Conservation (phyloP, 30 jellyfish, hydroid and myxozoan species). For the Aurelia sp. region DNA sequence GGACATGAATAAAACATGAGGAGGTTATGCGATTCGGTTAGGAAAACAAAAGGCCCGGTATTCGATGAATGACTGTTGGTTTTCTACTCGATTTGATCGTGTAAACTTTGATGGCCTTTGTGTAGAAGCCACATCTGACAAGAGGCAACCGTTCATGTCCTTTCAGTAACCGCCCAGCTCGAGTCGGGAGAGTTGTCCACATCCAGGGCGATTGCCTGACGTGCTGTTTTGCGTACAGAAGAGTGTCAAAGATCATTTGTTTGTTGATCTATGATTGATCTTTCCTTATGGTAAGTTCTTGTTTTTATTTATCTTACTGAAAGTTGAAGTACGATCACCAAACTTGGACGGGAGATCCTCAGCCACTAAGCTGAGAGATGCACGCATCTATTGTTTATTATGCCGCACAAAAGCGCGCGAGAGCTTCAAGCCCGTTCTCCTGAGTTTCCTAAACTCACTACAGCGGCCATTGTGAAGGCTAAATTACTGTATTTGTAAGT, state of each 20-base stretch:
- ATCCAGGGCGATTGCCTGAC: slow-evolving; percentile 75
- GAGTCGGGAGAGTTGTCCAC: slow-evolving; percentile 74
- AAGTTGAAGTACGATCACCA: not conserved
- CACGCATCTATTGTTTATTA: not conserved
- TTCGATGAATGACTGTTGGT: slow-evolving; percentile 90
- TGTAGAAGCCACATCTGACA: slow-evolving; percentile 29
- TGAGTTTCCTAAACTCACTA: not conserved
- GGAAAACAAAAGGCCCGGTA: slow-evolving; percentile 78
- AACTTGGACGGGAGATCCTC: not conserved
- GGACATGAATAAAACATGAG: slow-evolving; percentile 78
- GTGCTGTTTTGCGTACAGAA: not conserved
- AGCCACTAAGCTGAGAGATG: slow-evolving; percentile 1
- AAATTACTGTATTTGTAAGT: too few species aligned
- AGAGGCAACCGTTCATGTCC: slow-evolving; percentile 20
- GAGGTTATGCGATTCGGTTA: slow-evolving; percentile 68
- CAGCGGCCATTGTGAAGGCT: not conserved
- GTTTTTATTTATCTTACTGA: not conserved
- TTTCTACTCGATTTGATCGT: slow-evolving; percentile 56
- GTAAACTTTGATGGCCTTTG: slow-evolving; percentile 66
- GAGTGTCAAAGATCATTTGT: not conserved
- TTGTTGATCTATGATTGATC: not conserved
- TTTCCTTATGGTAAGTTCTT: slow-evolving; percentile 66
- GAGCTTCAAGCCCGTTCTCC: too few species aligned
- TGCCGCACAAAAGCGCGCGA: not conserved
- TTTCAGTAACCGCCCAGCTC: slow-evolving; percentile 52